Base-by-base conservation (phyloP, 2,888 invertebrate species). In the Spilarctia lutea region DNA sequence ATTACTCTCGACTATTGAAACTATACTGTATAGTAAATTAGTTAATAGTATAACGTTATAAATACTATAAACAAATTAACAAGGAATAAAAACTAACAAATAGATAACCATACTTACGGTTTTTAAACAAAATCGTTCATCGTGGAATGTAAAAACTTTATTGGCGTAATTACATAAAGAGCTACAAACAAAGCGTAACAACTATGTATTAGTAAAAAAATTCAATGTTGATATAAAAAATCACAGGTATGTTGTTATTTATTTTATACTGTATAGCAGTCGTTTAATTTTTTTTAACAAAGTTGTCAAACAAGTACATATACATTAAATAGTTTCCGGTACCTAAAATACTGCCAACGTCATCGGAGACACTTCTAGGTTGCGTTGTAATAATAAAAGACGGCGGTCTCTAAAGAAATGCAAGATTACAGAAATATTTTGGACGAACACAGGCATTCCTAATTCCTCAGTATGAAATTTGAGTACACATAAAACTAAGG, bases 111-210 rank as follows among this genome's bases (percentile, higher is more conserved):
- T 69, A 73, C 75, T 76, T 77, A 77, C 72, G 65, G 65, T 76
- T 70, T 72, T 81, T 75, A 75, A 83, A 75, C 78, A 81, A 84
- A 81, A 74, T 69, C 67, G 68, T 81, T 80, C 76, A 82, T 73
- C 68, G 77, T 77, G 71, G 33, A 79, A 73, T 73, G 73, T 68
- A 76, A 84, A 79, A 77, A 71, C 75, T 65, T 78, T 76, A 73
- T 74, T 73, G 76, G 68, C 73, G 68, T 81, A 75, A 81, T 76
- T 80, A 80, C 69, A 81, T 75, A 83, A 84, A 84, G 80, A 79
- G 83, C 75, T 84, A 83, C 84, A 84, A 84, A 84, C 83, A 80
- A 77, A 74, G 75, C n/a, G 68, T 65, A 74, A 77, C 72, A 79
- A 76, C 39, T 67, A 77, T 72, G 77, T 70, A n/a, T n/a, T n/a